Evolutionary conservation across 2,113 vertebrate genomes (phyloP), one percentile per base, ranked within the genome.

Genomic region (Scomber colias): DNA sequence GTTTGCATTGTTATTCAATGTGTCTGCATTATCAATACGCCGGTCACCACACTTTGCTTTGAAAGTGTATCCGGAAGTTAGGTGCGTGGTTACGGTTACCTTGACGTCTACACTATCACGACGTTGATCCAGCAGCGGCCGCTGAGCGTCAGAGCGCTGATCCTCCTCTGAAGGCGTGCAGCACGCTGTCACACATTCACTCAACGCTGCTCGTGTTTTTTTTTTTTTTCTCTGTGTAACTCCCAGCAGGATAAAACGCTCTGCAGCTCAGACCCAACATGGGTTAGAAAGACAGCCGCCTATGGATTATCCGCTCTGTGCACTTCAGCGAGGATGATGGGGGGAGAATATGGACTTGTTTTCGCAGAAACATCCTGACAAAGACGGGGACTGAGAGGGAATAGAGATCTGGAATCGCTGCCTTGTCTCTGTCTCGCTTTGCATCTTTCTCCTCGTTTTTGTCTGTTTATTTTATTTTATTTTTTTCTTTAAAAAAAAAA

Each of bases 251-350:
- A 83, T 78, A 49, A 16, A 57, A 17, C 70, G 66, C 82, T 75
- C 21, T 35, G 81, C 71, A 30, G 55, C 70, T 53, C 84, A 12
- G 63, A 70, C 72, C 85, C 89, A 93, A 62, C 78, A 95, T 95
- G 95, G 94, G 94, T 92, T 95, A 95, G 91, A 77, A 40, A 63
- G 62, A 67, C 16, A 49, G 75, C 77, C 56, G 72, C 68, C 70
- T 24, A 70, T 82, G 94, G 91, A 93, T 89, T 92, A 90, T 86
- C 85, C 88, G 92, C 92, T 92, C 88, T 90, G 87, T 71, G 86
- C 90, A 87, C 92, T 92, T 91, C 75, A 48, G 74, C 84, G 77
- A 89, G 87, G 90, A 92, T 91, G 94, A 93, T 87, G 90, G 88
- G 89, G 84, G 77, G 78, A 76, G 35, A 40, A 40, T 40, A 50